Conservation (phyloP, 2,113 vertebrate genomes). For the Okapia johnstoni region DNA sequence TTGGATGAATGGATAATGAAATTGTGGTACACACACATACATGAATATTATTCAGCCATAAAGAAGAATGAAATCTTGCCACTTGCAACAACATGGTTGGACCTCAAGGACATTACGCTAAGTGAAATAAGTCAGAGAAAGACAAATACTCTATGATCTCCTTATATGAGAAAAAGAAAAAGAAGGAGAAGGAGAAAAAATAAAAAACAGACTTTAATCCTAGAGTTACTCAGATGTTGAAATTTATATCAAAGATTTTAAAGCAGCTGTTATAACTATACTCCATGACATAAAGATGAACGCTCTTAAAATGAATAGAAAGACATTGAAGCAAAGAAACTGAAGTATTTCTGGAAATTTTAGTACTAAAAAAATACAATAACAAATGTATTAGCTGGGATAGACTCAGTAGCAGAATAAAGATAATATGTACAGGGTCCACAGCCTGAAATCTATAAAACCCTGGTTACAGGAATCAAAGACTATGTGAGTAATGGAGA, state of each 20-base stretch:
- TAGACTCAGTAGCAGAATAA: not conserved
- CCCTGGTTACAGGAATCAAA: not conserved
- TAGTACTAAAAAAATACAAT: not conserved
- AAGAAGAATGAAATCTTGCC: not conserved
- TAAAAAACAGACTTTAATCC: not conserved
- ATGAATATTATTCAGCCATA: not conserved
- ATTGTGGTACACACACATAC: not conserved
- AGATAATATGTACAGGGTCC: not conserved
- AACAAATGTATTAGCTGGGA: not conserved
- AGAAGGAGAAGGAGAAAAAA: not conserved
- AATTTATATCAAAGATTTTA: not conserved
- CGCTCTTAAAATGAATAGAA: not conserved
- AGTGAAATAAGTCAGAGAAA: not conserved
- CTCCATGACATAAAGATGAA: not conserved
- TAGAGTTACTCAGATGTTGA: not conserved
- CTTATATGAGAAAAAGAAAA: not conserved
- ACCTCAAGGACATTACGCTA: not conserved
- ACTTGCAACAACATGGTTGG: not conserved
- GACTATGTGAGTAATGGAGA: not conserved
- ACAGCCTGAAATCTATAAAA: not conserved
- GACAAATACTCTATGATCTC: not conserved
- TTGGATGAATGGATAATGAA: not conserved
- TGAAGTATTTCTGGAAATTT: not conserved
- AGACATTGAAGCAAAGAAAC: not conserved
- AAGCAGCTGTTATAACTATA: not conserved